Base-by-base conservation (phyloP, 2,113 vertebrate species). In the Todiramphus chloris region DNA sequence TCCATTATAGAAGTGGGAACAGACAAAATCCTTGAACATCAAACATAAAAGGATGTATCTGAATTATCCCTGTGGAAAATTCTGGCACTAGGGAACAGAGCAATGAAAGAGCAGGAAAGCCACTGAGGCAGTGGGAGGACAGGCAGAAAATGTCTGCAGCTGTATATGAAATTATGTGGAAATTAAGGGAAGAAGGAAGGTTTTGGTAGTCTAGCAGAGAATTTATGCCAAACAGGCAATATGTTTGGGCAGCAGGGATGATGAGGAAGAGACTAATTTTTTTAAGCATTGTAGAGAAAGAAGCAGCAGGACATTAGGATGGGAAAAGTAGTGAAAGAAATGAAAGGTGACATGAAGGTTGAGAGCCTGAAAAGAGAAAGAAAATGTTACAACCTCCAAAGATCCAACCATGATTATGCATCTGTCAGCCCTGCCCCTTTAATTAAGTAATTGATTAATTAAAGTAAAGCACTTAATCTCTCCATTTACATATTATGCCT, bases 401-500 rank as follows among this genome's bases (percentile, higher is more conserved):
- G 76, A 94, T 85, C 75, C 77, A 87, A 95, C 81, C 66, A 85
- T 89, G 86, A 96, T 94, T 95, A 94, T 82, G 81, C 97, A 97
- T 87, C 94, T 97, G 94, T 87, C 95, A 92, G 86, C 85, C 90
- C 94, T 95, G 89, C 95, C 96, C 95, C 90, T 96, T 96, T 91
- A 96, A 97, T 97, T 96, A 97, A 95, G 93, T 96, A 96, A 97
- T 95, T 96, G 92, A 97, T 97, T 97, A 97, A 97, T 97, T 93
- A 96, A 97, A 97, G 96, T 96, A 93, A 96, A 96, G 94, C 76
- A 94, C 84, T 97, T 97, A 97, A 97, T 96, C 97, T 97, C 89
- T 93, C 87, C 55, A 97, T 97, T 94, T 97, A 94, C 87, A 90
- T 94, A 86, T 96, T 92, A 87, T 78, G 89, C 74, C 89, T 97